Evolutionary conservation across 2,888 invertebrate species (phyloP).

Genomic region (Parnassius glacialis): DNA sequence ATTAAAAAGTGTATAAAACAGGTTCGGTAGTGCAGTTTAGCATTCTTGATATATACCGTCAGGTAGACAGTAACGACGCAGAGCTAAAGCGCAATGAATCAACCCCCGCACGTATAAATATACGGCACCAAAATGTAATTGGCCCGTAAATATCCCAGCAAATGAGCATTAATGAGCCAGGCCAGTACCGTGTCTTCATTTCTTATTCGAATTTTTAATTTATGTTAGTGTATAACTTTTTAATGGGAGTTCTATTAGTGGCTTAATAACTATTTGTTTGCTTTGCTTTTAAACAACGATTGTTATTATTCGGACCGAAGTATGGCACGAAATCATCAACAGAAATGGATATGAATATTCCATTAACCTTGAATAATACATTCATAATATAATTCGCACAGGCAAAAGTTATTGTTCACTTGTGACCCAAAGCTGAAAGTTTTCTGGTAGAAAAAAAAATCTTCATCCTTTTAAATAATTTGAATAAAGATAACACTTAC

Average conservation of each 20-base stretch:
- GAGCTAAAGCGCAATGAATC: slow-evolving; percentile 57
- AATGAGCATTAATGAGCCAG: slow-evolving; percentile 47
- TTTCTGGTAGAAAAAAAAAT: too few species aligned
- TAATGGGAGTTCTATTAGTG: slow-evolving; percentile 21
- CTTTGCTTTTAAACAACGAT: slow-evolving; percentile 9
- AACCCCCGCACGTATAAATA: slow-evolving; percentile 54
- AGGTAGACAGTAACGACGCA: slow-evolving; percentile 58
- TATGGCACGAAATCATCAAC: too few species aligned
- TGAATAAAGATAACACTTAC: neutral
- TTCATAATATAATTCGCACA: too few species aligned
- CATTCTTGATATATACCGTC: slow-evolving; percentile 35
- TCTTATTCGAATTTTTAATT: slow-evolving; percentile 24
- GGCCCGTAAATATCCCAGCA: slow-evolving; percentile 67
- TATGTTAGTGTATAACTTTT: slow-evolving; percentile 16
- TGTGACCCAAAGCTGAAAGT: too few species aligned
- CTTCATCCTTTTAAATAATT: neutral
- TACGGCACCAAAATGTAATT: slow-evolving; percentile 62
- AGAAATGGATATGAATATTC: too few species aligned
- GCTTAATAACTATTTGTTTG: slow-evolving; percentile 15
- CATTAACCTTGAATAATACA: too few species aligned
- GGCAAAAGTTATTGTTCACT: too few species aligned
- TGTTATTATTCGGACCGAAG: neutral
- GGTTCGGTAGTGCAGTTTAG: slow-evolving; percentile 8
- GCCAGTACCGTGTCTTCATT: slow-evolving; percentile 19
- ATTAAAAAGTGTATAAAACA: neutral